phyloP scores from a whole-genome alignment of 2,888 invertebrate species.

The Syrista parreyssii region DNA sequence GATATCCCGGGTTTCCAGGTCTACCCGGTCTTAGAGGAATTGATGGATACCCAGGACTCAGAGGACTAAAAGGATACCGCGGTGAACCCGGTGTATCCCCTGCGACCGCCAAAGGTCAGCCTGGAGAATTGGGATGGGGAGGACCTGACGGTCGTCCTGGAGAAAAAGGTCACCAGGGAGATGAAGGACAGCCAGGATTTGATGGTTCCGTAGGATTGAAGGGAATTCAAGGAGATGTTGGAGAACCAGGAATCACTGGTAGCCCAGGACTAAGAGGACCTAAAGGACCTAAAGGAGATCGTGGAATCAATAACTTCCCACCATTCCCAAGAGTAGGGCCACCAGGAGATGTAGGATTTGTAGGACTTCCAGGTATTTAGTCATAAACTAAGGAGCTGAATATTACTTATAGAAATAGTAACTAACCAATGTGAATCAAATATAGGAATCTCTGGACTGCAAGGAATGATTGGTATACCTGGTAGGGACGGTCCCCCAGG shows the following conservation, averaged over 20 bases:
- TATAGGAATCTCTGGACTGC: constrained; percentile 69
- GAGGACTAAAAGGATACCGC: constrained; percentile 70
- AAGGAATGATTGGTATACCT: constrained; percentile 71
- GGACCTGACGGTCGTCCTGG: constrained; percentile 58
- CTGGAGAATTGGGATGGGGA: constrained; percentile 61
- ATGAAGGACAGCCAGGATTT: constrained; percentile 56
- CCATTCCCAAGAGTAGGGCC: constrained; percentile 60
- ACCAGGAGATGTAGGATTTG: constrained; percentile 72
- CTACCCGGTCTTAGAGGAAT: constrained; percentile 71
- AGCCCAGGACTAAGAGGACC: constrained; percentile 56
- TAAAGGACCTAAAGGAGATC: constrained; percentile 62
- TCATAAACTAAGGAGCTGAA: constrained; percentile 1
- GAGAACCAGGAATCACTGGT: constrained; percentile 69
- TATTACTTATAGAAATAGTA: neutral
- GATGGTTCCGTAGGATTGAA: constrained; percentile 53
- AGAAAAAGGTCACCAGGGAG: constrained; percentile 57
- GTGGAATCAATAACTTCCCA: constrained; percentile 56
- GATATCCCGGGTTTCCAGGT: constrained; percentile 72
- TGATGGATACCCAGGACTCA: constrained; percentile 73
- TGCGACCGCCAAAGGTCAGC: constrained; percentile 62
- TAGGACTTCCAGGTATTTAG: constrained; percentile 69
- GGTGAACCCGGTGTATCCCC: constrained; percentile 75
- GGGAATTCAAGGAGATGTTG: constrained; percentile 64
- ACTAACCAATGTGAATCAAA: constrained; percentile 6
- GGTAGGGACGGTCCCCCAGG: constrained; percentile 78